Base-by-base conservation (phyloP, 2,888 invertebrate species). In the Spatulosminthurus flaviceps region DNA sequence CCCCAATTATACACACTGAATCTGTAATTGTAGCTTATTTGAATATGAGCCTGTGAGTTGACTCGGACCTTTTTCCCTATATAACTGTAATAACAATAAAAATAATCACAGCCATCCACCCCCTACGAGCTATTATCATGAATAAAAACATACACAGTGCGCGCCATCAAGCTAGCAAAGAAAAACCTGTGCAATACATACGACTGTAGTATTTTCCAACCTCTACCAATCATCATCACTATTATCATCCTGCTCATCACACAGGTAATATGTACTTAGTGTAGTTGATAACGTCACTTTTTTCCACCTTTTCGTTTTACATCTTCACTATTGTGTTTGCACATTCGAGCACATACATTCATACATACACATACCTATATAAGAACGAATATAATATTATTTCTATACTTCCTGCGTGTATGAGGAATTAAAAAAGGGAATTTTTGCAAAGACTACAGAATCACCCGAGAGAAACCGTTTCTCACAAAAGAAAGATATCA, bases 41-140 rank as follows among this genome's bases (percentile, higher is more conserved):
- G 61, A 73, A 73, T 73, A 76, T 41, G 43, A 43, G 66, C 26
- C 43, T 76, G 69, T 76, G 41, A 22, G n/a, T 71, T 42, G 76
- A 69, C 76, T 42, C 43, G 69, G 66, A 66, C 66, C 66, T 76
- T 76, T 76, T 76, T 66, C 76, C 66, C 76, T 64, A 64, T 64
- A 71, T 77, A 72, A 78, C 72, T 78, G 72, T 72, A 78, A 78
- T 78, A 78, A 78, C 78, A 78, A 78, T 78, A 78, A 78, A 78
- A 78, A 73, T 78, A 78, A 78, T 78, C 78, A 78, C 64, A 78
- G 73, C 60, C 78, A 78, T 78, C 72, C 78, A 78, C 78, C 78
- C 78, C 72, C 78, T 24, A 76, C 69, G 42, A 41, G 21, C 67
- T 66, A 76, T 76, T 76, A 76, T 41, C 41, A 34, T 76, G 75